These are phyloP conservation scores for Dicerorhinus sumatrensis DNA, from an alignment of 2,113 vertebrate species.

Conservation along the genomic window DNA sequence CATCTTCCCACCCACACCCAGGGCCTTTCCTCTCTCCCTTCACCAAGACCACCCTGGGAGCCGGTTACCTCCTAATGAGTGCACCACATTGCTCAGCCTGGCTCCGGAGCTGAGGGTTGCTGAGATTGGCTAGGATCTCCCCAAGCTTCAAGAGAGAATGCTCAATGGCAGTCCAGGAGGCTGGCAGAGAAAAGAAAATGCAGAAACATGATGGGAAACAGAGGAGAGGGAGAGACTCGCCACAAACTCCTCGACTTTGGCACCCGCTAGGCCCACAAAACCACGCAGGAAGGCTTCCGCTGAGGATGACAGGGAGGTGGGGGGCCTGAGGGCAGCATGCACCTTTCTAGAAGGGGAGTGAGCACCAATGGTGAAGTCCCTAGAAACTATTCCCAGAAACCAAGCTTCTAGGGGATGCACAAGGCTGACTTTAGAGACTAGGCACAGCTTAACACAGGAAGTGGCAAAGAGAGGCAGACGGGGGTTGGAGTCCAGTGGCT, in stretches of 20 bases:
- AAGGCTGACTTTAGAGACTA: background rate
- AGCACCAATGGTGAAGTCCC: background rate
- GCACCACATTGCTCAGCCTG: slow-evolving; percentile 92
- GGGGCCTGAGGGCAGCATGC: slow-evolving; percentile 55
- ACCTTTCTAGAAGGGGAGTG: background rate
- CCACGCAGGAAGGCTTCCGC: background rate
- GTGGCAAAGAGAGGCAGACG: background rate
- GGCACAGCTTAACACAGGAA: background rate
- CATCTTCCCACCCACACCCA: background rate
- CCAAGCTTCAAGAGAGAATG: slow-evolving; percentile 92
- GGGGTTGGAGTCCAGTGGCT: background rate
- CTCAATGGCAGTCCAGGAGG: slow-evolving; percentile 94
- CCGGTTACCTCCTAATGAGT: slow-evolving; percentile 93
- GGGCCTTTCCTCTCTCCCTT: background rate
- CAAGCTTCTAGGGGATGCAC: background rate
- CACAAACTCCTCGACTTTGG: background rate
- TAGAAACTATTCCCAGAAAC: background rate
- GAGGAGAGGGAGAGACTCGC: background rate
- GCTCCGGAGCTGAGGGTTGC: slow-evolving; percentile 88
- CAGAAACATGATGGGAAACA: background rate
- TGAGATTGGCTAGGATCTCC: slow-evolving; percentile 89
- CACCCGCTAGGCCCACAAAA: background rate
- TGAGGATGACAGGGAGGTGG: background rate
- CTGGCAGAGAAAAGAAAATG: slow-evolving; percentile 80
- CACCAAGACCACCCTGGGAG: no score